Base-by-base conservation (phyloP, 2,797 vertebrate species). In the Fringilla coelebs region DNA sequence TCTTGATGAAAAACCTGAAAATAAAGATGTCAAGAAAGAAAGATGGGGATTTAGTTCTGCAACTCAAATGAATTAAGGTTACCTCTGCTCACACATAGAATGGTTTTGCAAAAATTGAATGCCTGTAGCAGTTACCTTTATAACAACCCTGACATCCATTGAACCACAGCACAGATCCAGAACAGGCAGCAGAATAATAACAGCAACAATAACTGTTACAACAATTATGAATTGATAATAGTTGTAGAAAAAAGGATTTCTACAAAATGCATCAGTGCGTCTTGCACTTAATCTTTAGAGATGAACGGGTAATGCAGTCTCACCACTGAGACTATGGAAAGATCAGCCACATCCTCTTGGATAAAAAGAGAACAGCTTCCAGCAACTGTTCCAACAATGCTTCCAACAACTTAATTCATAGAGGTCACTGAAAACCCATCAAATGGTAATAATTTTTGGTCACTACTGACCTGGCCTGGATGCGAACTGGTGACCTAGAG, bases 401-500 rank as follows among this genome's bases (percentile, higher is more conserved):
- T 92, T 93, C 68, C 94, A 89, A 89, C 94, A 95, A 79, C 8
- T 89, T 62, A 67, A 79, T 91, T 90, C 76, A 94, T 61, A 82
- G 40, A 92, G 94, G 92, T 94, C 89, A 95, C 82, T 94, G 87
- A 96, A 96, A 90, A 66, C 10, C 32, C 91, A 93, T 96, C 70
- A 96, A 84, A 96, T 91, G 87, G 89, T 95, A 96, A 96, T 57
- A 96, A 93, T 76, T 93, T 96, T 88, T 96, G 96, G 95, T 97
- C 95, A 96, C 82, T 97, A 97, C 96, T 97, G 95, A 97, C 96
- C 95, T 97, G 95, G 95, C 94, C 95, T 97, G 96, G 95, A 89
- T 96, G 95, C 88, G 55, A 96, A 92, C 89, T 96, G 94, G 85
- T 97, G 95, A 96, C 96, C 96, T 97, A 97, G 94, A 95, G 96